phyloP scores from a whole-genome alignment of 92 coral and sea anemone genomes.

The Phymanthus crucifer region DNA sequence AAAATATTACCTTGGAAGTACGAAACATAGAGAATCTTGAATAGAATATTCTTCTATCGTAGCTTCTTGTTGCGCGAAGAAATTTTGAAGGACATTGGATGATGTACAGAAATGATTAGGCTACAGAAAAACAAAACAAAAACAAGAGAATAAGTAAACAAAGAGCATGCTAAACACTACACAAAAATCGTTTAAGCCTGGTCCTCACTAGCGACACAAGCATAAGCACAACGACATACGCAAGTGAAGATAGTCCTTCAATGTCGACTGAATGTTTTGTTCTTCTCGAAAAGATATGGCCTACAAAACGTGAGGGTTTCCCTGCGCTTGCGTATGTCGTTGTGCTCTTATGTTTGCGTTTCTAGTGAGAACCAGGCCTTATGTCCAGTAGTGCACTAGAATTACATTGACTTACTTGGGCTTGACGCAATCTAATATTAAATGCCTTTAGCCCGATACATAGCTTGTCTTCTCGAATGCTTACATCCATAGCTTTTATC shows the following conservation, averaged over 20 bases:
- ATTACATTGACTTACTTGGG: slow-evolving; percentile 71
- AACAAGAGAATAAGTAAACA: not conserved
- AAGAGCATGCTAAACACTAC: too few species aligned
- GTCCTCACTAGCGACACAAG: too few species aligned
- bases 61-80: slow-evolving; percentile 13
- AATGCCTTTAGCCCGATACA: slow-evolving; percentile 79
- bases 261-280: too few species aligned
- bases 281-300: too few species aligned
- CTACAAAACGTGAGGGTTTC: too few species aligned
- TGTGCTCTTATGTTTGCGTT: too few species aligned
- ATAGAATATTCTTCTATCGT: slow-evolving; percentile 43
- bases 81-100: slow-evolving; percentile 41
- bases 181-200: not conserved
- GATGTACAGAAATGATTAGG: slow-evolving; percentile 59
- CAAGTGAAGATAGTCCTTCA: too few species aligned
- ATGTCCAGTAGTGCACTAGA: too few species aligned
- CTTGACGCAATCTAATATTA: slow-evolving; percentile 58
- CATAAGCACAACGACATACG: too few species aligned
- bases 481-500: slow-evolving; percentile 54
- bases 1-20: slow-evolving; percentile 80
- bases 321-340: too few species aligned
- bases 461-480: slow-evolving; percentile 70
- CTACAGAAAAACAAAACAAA: slow-evolving; percentile 12
- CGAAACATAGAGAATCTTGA: slow-evolving; percentile 77
- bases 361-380: too few species aligned